Evolutionary conservation across 2,888 invertebrate species (phyloP).

Genomic region (Dicyrtoma fusca): DNA sequence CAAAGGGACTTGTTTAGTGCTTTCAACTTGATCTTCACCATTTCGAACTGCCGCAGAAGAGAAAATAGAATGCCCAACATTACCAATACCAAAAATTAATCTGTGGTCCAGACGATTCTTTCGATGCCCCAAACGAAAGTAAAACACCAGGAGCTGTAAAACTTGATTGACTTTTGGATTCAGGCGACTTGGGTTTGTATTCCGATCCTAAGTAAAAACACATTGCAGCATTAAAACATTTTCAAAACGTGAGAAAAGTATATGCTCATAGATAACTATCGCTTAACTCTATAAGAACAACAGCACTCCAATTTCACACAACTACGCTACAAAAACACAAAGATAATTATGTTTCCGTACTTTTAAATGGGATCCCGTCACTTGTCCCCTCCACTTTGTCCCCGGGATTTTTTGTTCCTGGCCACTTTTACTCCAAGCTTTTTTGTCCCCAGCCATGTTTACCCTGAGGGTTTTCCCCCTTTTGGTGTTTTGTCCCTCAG

Average conservation of each 20-base stretch:
- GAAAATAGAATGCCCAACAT: not conserved
- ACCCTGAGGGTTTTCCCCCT: too few relatives aligned
- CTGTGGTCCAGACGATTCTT: not conserved
- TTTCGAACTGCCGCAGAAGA: not conserved
- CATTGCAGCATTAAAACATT: too few relatives aligned
- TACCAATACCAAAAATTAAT: too few relatives aligned
- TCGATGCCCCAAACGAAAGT: slow-evolving; percentile 12
- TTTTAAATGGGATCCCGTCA: slow-evolving; percentile 23
- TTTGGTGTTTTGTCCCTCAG: too few relatives aligned
- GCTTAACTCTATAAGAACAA: not conserved
- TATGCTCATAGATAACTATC: too few relatives aligned
- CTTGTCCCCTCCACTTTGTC: slow-evolving; percentile 32
- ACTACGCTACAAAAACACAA: not conserved
- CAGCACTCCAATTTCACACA: too few relatives aligned
- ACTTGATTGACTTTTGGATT: not conserved
- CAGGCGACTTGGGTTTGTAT: not conserved
- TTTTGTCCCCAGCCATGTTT: too few relatives aligned
- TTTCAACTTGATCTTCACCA: too few relatives aligned
- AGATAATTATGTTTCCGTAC: not conserved
- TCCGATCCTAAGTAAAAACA: slow-evolving; percentile 15
- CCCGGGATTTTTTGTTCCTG: too few relatives aligned
- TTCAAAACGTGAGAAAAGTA: too few relatives aligned
- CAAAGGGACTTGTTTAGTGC: too few relatives aligned
- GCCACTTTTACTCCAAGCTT: too few relatives aligned
- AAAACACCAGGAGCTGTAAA: not conserved